A percentile compares a stretch with the other conserved stretches of the same genome.
Evolutionary conservation across 2,888 invertebrate species (phyloP).

Genomic region (Seira ritae): DNA sequence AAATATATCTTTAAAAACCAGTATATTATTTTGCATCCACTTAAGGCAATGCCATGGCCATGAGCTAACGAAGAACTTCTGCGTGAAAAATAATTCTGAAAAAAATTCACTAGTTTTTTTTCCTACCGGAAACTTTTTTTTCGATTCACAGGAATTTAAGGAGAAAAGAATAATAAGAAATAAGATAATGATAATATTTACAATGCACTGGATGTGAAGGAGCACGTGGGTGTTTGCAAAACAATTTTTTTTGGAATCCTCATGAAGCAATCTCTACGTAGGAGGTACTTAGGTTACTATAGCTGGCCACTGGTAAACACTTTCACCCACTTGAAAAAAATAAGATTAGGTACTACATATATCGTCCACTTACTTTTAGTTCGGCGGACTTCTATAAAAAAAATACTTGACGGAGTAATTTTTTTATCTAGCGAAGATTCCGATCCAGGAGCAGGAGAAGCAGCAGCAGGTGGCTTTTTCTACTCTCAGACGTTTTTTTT

Average conservation of each 20-base stretch:
- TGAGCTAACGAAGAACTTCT: too few species aligned
- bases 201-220: neutral
- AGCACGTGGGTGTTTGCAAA: slow-evolving; percentile 7
- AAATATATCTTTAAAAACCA: neutral
- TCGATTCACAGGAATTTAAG: too few species aligned
- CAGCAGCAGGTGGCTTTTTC: slow-evolving; percentile 65
- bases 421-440: neutral
- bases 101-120: neutral
- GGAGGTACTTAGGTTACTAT: neutral
- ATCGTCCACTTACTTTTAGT: too few species aligned
- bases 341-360: neutral
- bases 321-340: slow-evolving; percentile 1
- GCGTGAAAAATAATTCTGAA: too few species aligned
- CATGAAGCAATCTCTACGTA: neutral
- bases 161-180: too few species aligned
- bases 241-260: too few species aligned
- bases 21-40: too few species aligned
- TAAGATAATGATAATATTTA: too few species aligned
- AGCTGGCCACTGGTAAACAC: neutral
- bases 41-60: too few species aligned
- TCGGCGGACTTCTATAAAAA: too few species aligned
- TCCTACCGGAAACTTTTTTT: too few species aligned
- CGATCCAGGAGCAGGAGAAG: neutral
- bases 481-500: slow-evolving; percentile 32
- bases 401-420: too few species aligned